phyloP scores from a whole-genome alignment of 2,888 invertebrate genomes.

The Anorthoa munda region DNA sequence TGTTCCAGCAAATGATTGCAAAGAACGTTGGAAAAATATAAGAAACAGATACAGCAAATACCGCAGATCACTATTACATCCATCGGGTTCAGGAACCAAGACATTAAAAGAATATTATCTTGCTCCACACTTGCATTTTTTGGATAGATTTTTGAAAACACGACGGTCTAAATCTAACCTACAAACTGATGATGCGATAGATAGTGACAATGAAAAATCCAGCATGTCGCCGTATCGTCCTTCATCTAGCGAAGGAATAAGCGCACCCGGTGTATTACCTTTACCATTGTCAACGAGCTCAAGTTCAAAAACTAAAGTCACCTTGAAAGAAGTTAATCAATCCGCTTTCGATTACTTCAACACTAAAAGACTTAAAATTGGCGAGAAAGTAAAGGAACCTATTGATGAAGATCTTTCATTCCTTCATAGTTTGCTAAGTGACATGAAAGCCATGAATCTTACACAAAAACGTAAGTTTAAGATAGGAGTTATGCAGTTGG shows the following conservation, averaged over 20 bases:
- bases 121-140: slow-evolving; percentile 42
- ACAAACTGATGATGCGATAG: no score
- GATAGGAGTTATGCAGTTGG: slow-evolving; percentile 4
- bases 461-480: slow-evolving; percentile 7
- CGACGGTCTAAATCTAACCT: slow-evolving; percentile 41
- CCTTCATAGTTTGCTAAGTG: slow-evolving; percentile 5
- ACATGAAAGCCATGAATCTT: slow-evolving; percentile 6
- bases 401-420: slow-evolving; percentile 2
- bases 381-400: slow-evolving; percentile 1
- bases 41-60: slow-evolving; percentile 47
- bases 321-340: slow-evolving; percentile 40
- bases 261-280: neutral
- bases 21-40: slow-evolving; percentile 38
- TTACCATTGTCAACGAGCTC: slow-evolving; percentile 27
- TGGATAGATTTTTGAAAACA: slow-evolving; percentile 41
- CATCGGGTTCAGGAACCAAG: slow-evolving; percentile 47
- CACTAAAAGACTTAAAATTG: slow-evolving; percentile 4
- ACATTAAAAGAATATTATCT: slow-evolving; percentile 43
- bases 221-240: no score
- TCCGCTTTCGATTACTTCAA: slow-evolving; percentile 13
- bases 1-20: slow-evolving; percentile 3
- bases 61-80: slow-evolving; percentile 35
- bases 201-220: no score
- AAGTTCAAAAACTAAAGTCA: slow-evolving; percentile 28
- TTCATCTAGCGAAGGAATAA: no score